phyloP scores from a whole-genome alignment of 2,888 invertebrate species.

The Eumacrocentrus americanus region DNA sequence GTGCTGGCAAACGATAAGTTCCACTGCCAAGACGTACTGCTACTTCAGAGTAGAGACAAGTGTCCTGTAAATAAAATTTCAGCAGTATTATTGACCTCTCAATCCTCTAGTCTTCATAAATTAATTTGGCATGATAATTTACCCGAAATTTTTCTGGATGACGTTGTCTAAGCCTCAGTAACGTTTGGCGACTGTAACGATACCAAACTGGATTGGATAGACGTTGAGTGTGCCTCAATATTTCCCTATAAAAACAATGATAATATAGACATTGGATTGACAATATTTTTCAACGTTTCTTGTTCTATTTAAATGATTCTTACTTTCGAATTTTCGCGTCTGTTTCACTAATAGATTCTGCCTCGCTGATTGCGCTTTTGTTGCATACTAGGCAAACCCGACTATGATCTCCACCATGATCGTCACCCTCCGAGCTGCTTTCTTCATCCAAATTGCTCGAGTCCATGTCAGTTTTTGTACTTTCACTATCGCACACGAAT shows the following conservation, averaged over 20 bases:
- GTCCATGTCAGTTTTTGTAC: constrained; percentile 35
- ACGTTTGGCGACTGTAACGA: constrained; percentile 80
- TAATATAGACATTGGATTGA: background rate
- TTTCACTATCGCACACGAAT: constrained; percentile 18
- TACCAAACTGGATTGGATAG: constrained; percentile 81
- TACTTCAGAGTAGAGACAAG: constrained; percentile 93
- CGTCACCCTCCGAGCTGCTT: constrained; percentile 48
- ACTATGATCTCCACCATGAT: constrained; percentile 44
- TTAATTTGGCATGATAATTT: constrained; percentile 12
- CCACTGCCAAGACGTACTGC: constrained; percentile 78
- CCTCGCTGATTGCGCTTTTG: constrained; percentile 40
- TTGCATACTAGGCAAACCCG: constrained; percentile 54
- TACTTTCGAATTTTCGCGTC: constrained; percentile 51
- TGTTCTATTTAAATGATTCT: background rate
- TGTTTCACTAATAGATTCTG: constrained; percentile 41
- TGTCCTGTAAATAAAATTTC: constrained; percentile 65
- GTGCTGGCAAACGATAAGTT: constrained; percentile 80
- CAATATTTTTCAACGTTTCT: background rate
- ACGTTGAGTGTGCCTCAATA: constrained; percentile 75
- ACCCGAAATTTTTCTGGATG: constrained; percentile 72
- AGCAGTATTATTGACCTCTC: constrained; percentile 5
- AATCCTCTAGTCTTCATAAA: background rate
- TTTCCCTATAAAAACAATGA: constrained; percentile 50
- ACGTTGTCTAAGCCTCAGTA: constrained; percentile 77
- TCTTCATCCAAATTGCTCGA: constrained; percentile 50